Percentiles rank a stretch among this genome's conserved stretches.
Conservation (phyloP, 2,888 invertebrate genomes). For the Laspeyria flexula region DNA sequence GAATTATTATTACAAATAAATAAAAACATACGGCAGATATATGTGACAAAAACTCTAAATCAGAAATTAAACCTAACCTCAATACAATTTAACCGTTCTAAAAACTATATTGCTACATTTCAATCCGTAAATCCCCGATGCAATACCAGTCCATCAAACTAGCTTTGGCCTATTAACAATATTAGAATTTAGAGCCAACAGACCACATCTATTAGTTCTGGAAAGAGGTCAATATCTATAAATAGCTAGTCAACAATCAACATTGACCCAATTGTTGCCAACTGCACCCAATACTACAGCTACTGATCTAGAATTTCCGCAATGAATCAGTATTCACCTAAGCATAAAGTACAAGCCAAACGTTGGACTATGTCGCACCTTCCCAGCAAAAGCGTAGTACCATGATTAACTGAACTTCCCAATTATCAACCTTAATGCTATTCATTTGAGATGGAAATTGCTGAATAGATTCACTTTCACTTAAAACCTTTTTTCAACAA, state of each 20-base stretch:
- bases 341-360: slow-evolving; percentile 16
- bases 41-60: no score
- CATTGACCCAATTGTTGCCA: slow-evolving; percentile 22
- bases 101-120: not conserved
- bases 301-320: slow-evolving; percentile 26
- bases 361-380: slow-evolving; percentile 20
- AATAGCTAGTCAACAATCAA: slow-evolving; percentile 3
- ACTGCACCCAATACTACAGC: slow-evolving; percentile 8
- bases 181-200: slow-evolving; percentile 4
- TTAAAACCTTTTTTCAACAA: no score
- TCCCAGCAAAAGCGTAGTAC: no score
- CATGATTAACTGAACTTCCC: no score
- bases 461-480: no score
- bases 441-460: no score
- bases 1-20: no score
- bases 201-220: not conserved
- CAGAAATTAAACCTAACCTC: no score
- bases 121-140: not conserved
- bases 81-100: no score
- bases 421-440: no score
- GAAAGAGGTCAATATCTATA: not conserved
- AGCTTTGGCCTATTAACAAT: not conserved
- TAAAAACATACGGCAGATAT: no score
- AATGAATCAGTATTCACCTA: slow-evolving; percentile 6
- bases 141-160: not conserved